Percentiles rank a stretch among this genome's conserved stretches.
phyloP scores from a whole-genome alignment of 2,797 vertebrate species.

The Poecilia wingei region DNA sequence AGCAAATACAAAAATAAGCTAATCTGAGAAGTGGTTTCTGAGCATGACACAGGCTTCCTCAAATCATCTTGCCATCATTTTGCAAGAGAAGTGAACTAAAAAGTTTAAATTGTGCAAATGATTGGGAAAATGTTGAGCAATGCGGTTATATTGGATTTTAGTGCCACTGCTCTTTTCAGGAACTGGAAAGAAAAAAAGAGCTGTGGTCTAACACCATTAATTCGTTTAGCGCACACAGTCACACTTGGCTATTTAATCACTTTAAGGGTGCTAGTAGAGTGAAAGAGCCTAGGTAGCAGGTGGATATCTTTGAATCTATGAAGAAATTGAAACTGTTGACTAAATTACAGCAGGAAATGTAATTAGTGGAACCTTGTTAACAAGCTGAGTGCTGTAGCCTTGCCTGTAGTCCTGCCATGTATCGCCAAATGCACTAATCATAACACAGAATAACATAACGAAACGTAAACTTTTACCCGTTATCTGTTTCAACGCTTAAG shows the following conservation, averaged over 20 bases:
- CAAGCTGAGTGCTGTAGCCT: neutral
- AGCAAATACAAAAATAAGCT: neutral
- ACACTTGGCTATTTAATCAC: conserved; percentile 13
- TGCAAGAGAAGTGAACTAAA: neutral
- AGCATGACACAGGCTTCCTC: conserved; percentile 8
- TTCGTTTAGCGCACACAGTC: conserved; percentile 3
- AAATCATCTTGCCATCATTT: conserved; percentile 22
- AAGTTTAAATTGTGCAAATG: conserved; percentile 5
- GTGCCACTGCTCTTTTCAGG: conserved; percentile 4
- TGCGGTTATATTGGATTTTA: conserved; percentile 10
- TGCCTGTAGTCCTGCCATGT: neutral
- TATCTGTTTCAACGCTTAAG: neutral
- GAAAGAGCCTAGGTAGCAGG: neutral
- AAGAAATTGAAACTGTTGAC: conserved; percentile 31
- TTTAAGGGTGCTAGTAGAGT: neutral
- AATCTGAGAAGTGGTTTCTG: neutral
- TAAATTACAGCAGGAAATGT: neutral
- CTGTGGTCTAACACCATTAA: neutral
- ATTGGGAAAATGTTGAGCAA: neutral
- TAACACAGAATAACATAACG: neutral
- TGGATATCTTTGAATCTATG: neutral
- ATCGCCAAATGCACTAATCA: neutral
- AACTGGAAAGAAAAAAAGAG: neutral
- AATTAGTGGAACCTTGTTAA: neutral
- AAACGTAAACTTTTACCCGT: neutral